Percentiles rank a stretch among this genome's conserved stretches.
Evolutionary conservation across 2,888 invertebrate genomes (phyloP).

Genomic region (Chalcis sispes): DNA sequence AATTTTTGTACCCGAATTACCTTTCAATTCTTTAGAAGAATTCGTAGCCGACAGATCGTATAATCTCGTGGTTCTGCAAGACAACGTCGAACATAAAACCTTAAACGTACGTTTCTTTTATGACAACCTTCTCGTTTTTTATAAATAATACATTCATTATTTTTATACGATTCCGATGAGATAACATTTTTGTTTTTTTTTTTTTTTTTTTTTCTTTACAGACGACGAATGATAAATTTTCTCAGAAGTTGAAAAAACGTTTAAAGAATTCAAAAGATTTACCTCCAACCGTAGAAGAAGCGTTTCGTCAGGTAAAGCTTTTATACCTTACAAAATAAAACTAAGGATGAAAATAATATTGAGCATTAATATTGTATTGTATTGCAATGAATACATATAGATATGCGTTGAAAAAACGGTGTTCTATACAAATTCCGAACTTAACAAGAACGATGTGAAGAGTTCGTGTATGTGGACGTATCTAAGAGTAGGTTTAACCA

Average conservation of each 20-base stretch:
- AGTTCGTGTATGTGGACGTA: conserved; percentile 47
- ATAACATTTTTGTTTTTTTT: too few relatives aligned
- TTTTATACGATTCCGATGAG: too few relatives aligned
- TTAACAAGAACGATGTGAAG: neutral
- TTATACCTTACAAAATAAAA: too few relatives aligned
- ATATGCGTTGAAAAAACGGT: conserved; percentile 50
- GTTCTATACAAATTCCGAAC: neutral
- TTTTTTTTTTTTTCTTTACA: too few relatives aligned
- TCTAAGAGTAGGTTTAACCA: conserved; percentile 58
- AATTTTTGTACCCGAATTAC: conserved; percentile 7
- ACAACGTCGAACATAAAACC: conserved; percentile 15
- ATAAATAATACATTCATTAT: too few relatives aligned
- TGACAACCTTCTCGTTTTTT: too few relatives aligned
- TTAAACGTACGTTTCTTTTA: too few relatives aligned
- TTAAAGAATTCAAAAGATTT: neutral
- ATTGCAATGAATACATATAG: conserved; percentile 45
- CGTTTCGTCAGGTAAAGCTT: conserved; percentile 50
- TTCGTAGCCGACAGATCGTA: conserved; percentile 32
- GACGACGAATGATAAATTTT: too few relatives aligned
- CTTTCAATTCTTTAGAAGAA: conserved; percentile 8
- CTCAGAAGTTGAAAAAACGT: neutral
- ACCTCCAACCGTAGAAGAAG: neutral
- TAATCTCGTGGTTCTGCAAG: conserved; percentile 10
- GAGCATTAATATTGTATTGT: too few relatives aligned
- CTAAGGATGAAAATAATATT: too few relatives aligned